Evolutionary conservation across 2,797 vertebrate species (phyloP), one percentile per base, ranked within the genome.

Genomic region (Alcedo atthis): DNA sequence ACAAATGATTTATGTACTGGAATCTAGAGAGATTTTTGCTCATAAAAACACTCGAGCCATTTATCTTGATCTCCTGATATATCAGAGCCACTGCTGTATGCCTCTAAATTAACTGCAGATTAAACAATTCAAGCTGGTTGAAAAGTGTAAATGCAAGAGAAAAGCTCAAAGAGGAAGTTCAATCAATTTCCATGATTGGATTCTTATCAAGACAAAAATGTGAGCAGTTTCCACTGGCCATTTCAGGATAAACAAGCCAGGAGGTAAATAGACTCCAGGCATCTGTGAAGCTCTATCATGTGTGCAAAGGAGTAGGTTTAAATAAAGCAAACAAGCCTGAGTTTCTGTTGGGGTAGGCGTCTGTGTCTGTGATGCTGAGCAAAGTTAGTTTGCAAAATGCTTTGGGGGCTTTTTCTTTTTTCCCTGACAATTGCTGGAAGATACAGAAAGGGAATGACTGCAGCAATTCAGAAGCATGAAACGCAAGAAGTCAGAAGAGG

Each of bases 1-100:
- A 95, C 96, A 96, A 96, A 96, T 97, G 97, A 97, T 97, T 98
- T 97, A 97, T 97, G 95, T 96, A 95, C 96, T 96, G 91, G 97
- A 96, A 97, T 98, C 96, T 94, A 92, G 86, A 95, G 96, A 97
- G 95, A 96, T 96, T 97, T 90, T 97, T 96, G 91, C 96, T 97
- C 97, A 96, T 97, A 97, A 98, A 97, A 97, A 92, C 95, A 96
- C 92, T 97, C 84, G 53, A 93, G 82, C 68, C 89, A 26, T 97
- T 94, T 95, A 93, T 97, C 97, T 97, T 95, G 96, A 97, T 97
- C 92, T 95, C 93, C 91, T 53, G 89, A 90, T 97, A 87, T 73
- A 95, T 96, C 96, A 83, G 86, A 97, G 94, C 73, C 87, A 91
- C 2, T 51, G 81, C 92, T 79, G 82, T 89, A 93, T 93, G 88